A percentile compares a stretch with the other conserved stretches of the same genome.
Evolutionary conservation across 2,797 vertebrate species (phyloP).

Genomic region (Lutjanus campechanus): DNA sequence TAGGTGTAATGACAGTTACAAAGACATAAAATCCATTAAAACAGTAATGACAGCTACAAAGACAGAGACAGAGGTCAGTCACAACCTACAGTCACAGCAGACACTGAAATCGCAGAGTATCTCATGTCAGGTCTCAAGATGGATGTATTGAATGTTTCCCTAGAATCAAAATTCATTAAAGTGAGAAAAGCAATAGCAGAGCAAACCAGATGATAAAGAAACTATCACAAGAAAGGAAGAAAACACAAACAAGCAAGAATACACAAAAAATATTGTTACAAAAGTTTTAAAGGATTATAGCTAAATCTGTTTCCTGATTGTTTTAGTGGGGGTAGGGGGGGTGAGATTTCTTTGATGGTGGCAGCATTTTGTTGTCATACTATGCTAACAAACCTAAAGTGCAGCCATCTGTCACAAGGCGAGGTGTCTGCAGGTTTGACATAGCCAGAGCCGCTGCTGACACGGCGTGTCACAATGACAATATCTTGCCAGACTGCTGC

Average conservation of each 20-base stretch:
- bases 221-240: too few species aligned
- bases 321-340: background rate
- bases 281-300: background rate
- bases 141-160: too few species aligned
- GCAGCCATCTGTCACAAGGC: slow-evolving; percentile 37
- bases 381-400: slow-evolving; percentile 21
- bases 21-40: too few species aligned
- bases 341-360: background rate
- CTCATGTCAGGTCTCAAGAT: too few species aligned
- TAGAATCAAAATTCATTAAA: too few species aligned
- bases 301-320: background rate
- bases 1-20: too few species aligned
- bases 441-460: slow-evolving; percentile 63
- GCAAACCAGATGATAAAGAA: too few species aligned
- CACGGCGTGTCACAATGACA: slow-evolving; percentile 12
- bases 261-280: background rate
- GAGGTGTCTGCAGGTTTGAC: slow-evolving; percentile 51
- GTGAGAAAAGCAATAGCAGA: too few species aligned
- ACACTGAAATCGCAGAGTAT: too few species aligned
- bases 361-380: background rate
- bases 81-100: too few species aligned
- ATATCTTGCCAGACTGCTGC: slow-evolving; percentile 49
- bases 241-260: background rate
- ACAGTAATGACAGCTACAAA: too few species aligned
- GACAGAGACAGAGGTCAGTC: too few species aligned